Base-by-base conservation (phyloP, 2,888 invertebrate species). In the Erebia aethiops region DNA sequence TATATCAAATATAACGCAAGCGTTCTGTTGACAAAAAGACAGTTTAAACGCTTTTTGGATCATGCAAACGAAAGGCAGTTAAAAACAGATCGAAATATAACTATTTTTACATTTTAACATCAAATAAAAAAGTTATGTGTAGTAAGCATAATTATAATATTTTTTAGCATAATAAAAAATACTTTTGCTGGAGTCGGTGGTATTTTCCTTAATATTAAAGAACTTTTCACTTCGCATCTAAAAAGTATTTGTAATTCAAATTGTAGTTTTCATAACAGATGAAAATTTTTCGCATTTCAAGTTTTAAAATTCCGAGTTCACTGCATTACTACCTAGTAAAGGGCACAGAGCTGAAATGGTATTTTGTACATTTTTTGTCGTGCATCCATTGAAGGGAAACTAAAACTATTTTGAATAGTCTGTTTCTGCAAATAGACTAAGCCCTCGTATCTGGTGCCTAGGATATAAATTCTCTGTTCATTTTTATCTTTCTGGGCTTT, bases 1-100 rank as follows among this genome's bases (percentile, higher is more conserved):
- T 78, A 78, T 75, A 74, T 78, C 77, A 77, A 77, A 76, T 74
- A 75, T 76, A 66, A 71, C 58, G 62, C 54, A 67, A 65, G 72
- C 73, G 52, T 66, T 70, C 69, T 68, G 70, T 58, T 16, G 16
- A 46, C 58, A 58, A 58, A 66, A 58, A 58, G 57, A 67, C 46
- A 67, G 58, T 67, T 67, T 49, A 49, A 67, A 67, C 13, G 67
- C 49, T 67, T 67, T 67, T 67, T 49, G 54, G 16, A 58, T 67
- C 11, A 26, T 58, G 58, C 49, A 67, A 46, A 49, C 57, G 26
- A 18, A n/a, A 54, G 58, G 57, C 26, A 67, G 11, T 57, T 49
- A 49, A 58, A 64, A 52, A 41, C 54, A 41, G 52, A 52, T 54
- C 35, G 4, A 54, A 64, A 64, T 54, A 16, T 41, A 66, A 43